Evolutionary conservation across 1,140 invertebrate species (phyloP).

Genomic region (Eubasilissa regina): DNA sequence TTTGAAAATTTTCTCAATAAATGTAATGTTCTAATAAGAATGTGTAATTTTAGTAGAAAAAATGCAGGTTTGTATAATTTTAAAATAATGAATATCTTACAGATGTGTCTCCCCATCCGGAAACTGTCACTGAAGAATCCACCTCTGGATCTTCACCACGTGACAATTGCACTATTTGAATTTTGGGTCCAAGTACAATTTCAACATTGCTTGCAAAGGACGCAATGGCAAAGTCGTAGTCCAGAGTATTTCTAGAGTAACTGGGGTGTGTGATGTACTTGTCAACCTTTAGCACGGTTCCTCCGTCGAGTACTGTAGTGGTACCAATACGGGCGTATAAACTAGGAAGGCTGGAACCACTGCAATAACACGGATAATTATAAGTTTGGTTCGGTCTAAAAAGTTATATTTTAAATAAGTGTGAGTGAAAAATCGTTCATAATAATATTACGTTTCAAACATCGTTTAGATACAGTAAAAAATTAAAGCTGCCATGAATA

Average conservation of each 20-base stretch:
- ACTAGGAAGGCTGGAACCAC: background rate
- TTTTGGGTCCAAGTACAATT: constrained; percentile 46
- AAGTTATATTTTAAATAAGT: too few relatives aligned
- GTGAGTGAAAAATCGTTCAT: too few relatives aligned
- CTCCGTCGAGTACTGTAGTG: constrained; percentile 56
- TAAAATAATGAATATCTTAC: constrained; percentile 35
- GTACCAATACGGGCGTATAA: constrained; percentile 52
- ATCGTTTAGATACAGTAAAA: too few relatives aligned
- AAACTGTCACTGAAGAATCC: constrained; percentile 45
- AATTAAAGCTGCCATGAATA: too few relatives aligned
- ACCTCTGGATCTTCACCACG: constrained; percentile 31
- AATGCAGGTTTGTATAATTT: too few relatives aligned
- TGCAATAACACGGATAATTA: background rate
- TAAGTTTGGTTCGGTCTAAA: too few relatives aligned
- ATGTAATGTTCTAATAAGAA: too few relatives aligned
- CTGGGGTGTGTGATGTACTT: constrained; percentile 62
- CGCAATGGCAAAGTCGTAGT: constrained; percentile 71
- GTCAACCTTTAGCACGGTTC: constrained; percentile 59
- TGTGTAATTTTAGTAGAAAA: too few relatives aligned
- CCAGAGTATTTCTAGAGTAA: constrained; percentile 62
- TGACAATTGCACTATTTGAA: constrained; percentile 38
- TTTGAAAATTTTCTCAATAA: too few relatives aligned
- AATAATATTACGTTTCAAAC: too few relatives aligned
- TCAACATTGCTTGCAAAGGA: constrained; percentile 3
- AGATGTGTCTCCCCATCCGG: constrained; percentile 53